Conservation (phyloP, 2,888 invertebrate genomes). For the Clusia tigrina region DNA sequence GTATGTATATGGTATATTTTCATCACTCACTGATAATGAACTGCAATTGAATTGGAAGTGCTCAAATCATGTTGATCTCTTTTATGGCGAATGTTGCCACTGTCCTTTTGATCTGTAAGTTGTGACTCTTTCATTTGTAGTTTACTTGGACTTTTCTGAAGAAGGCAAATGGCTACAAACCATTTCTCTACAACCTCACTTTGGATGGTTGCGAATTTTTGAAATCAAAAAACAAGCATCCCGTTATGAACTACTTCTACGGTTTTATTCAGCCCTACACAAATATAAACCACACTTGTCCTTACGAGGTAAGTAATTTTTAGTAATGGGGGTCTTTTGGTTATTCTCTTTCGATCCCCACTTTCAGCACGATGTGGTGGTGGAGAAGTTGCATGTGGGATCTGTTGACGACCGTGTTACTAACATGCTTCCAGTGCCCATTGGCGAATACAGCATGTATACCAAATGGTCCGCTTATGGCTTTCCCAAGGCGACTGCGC, state of each 20-base stretch:
- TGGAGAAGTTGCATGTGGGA: not conserved
- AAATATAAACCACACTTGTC: not conserved
- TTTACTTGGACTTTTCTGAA: not conserved
- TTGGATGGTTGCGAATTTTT: not conserved
- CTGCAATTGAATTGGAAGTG: too few relatives aligned
- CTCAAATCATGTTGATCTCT: too few relatives aligned
- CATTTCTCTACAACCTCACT: not conserved
- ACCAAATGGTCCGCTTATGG: not conserved
- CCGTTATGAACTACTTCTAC: not conserved
- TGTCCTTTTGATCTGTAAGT: too few relatives aligned
- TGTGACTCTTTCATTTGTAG: not conserved
- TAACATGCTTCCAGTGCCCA: not conserved
- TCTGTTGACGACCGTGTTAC: not conserved
- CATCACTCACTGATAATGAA: too few relatives aligned
- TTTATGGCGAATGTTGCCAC: too few relatives aligned
- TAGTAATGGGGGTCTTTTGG: not conserved
- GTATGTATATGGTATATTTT: too few relatives aligned
- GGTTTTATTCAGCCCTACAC: not conserved
- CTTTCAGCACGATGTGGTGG: not conserved
- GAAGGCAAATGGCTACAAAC: too few relatives aligned
- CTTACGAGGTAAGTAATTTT: not conserved
- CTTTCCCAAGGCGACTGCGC: too few relatives aligned
- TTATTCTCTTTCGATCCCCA: not conserved
- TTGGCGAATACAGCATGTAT: not conserved
- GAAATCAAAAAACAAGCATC: not conserved